Evolutionary conservation across 2,797 vertebrate species (phyloP), one percentile per base, ranked within the genome.

Genomic region (Hylomyscus alleni): DNA sequence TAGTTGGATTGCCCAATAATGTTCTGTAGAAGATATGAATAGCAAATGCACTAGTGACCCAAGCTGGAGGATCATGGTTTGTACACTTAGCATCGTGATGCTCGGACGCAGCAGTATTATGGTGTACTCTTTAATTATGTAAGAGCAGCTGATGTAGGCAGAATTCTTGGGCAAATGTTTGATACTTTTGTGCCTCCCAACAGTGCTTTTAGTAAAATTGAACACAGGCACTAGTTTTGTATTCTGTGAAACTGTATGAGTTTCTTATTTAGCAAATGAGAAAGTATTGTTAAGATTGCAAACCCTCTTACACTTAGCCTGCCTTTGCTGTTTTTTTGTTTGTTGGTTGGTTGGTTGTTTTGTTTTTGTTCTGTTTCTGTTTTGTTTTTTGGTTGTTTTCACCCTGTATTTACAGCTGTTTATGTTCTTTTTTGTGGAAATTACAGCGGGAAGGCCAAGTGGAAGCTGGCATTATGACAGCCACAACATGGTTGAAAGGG

Each of bases 381-480:
- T 29, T 65, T 65, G 11, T 14, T 65, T 11, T 85, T 76, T 92
- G 86, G 5, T 75, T 62, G 14, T 67, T 86, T 91, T 91, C 72
- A 37, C n/a, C 84, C 9, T 17, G 11, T 76, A 13, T 3, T 65
- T 50, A 93, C 88, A 93, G 58, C 75, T 80, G 6, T 94, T 91
- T 97, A 87, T 85, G 69, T 96, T 88, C 95, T 96, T 87, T 96
- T 67, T 94, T 91, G 24, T 69, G 95, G 7, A 96, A 8, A 93
- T 97, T 95, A 7, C 52, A 99, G 99, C 99, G 99, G 90, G 99
- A 99, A 98, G 99, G 99, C 73, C 98, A 77, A 96, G 99, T 99
- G 95, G 99, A 99, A 98, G 99, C 99, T 22, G 99, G 99, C 24
- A 97, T 99, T 94, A 99, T 98, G 98, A 99, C 99, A 86, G 98